A percentile compares a stretch with the other conserved stretches of the same genome.
phyloP scores from a whole-genome alignment of 2,888 invertebrate species.

The Bruchidius siliquastri region DNA sequence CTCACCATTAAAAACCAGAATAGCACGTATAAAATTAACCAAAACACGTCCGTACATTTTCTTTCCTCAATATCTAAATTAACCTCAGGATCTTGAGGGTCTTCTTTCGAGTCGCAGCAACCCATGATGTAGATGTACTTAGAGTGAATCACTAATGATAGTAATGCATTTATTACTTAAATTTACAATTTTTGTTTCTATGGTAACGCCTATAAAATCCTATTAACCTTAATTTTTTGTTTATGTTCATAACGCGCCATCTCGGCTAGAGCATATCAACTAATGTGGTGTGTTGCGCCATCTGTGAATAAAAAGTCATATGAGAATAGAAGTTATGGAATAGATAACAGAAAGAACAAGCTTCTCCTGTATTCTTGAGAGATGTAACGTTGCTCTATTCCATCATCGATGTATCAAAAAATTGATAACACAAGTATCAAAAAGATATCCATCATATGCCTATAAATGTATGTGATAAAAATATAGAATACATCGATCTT shows the following conservation, averaged over 20 bases:
- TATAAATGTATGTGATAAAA: no score
- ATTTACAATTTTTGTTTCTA: background rate
- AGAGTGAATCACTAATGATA: background rate
- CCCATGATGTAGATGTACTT: constrained; percentile 53
- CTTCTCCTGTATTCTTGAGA: no score
- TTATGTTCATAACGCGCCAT: background rate
- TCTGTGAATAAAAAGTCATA: background rate
- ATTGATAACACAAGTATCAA: no score
- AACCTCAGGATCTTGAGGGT: constrained; percentile 43
- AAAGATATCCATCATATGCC: no score
- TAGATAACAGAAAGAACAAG: no score
- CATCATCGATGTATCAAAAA: no score
- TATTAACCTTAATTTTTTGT: background rate
- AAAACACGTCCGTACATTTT: constrained; percentile 78
- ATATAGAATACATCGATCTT: no score
- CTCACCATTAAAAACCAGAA: constrained; percentile 83
- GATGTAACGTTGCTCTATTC: no score
- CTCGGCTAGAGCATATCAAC: background rate
- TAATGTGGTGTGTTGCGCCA: background rate
- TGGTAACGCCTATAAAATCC: background rate
- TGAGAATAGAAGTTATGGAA: no score
- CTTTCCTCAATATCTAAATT: constrained; percentile 47
- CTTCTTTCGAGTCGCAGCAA: constrained; percentile 62
- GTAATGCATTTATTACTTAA: background rate
- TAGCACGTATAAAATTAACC: constrained; percentile 71